These are phyloP conservation scores for Euplagia quadripunctaria DNA, from an alignment of 2,888 invertebrate genomes.

Conservation along the genomic window DNA sequence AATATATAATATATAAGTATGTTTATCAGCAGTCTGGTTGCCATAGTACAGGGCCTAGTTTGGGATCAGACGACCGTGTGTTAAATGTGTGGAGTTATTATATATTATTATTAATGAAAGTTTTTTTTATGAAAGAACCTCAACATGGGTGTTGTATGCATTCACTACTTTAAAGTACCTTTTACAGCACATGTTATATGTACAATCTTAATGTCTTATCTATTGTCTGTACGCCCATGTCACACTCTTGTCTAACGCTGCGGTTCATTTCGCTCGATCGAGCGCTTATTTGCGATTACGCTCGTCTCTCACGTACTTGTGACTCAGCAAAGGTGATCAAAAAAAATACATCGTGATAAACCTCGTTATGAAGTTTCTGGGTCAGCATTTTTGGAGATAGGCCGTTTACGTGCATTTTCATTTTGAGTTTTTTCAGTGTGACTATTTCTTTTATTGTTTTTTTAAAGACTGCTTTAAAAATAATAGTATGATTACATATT, in stretches of 20 bases:
- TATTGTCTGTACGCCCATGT: slow-evolving; percentile 30
- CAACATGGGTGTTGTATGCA: too few species aligned
- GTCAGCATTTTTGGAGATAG: slow-evolving; percentile 34
- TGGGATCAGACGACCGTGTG: too few species aligned
- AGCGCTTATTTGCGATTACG: slow-evolving; percentile 72
- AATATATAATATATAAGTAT: too few species aligned
- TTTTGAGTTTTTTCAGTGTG: neutral
- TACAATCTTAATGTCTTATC: slow-evolving; percentile 17
- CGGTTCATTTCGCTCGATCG: slow-evolving; percentile 68
- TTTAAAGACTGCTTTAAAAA: neutral
- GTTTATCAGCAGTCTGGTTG: too few species aligned
- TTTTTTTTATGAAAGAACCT: too few species aligned
- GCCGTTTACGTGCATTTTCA: neutral
- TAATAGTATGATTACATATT: neutral
- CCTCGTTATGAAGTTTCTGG: slow-evolving; percentile 45
- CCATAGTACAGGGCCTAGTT: too few species aligned
- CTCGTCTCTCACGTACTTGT: slow-evolving; percentile 40
- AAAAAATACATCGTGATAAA: slow-evolving; percentile 47
- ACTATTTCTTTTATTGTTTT: neutral
- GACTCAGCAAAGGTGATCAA: slow-evolving; percentile 44
- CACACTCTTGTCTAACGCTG: slow-evolving; percentile 63
- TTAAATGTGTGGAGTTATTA: too few species aligned
- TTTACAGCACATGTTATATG: too few species aligned
- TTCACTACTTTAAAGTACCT: too few species aligned
- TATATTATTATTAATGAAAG: too few species aligned